Base-by-base conservation (phyloP, 2,888 invertebrate species). In the Eulithis testata region DNA sequence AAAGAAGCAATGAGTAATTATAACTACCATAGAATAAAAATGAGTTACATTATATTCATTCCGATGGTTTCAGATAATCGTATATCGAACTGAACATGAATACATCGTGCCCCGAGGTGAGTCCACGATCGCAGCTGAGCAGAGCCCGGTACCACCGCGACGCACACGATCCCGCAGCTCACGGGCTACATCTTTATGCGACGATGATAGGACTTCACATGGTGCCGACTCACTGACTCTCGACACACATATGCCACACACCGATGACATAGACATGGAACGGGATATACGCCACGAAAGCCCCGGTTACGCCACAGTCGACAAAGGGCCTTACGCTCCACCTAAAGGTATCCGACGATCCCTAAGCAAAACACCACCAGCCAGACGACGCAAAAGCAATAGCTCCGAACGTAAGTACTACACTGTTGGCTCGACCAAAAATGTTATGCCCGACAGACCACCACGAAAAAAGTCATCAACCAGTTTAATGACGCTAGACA, bases 261-360 rank as follows among this genome's bases (percentile, higher is more conserved):
- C 76, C 11, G 88, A 86, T 58, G 85, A 86, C 9, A 73, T 82
- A 2, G 90, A 91, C 43, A 71, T 86, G 4, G 89, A 87, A 21
- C 88, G 89, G 68, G 82, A 85, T 50, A 87, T 89, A 51, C 91
- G 94, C 8, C 92, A 87, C 14, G 93, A 93, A 60, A 93, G 91
- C 68, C 94, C 93, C 27, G 97, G 97, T 6, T 97, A 97, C 75
- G 96, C 97, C 11, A 94, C 96, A 37, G 96, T 97, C 52, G 96
- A 96, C 64, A 97, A 97, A 86, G 94, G 94, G 0, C 89, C 95
- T 37, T 95, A 95, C 27, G 93, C 95, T 51, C 95, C 96, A 0
- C 93, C 94, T 40, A 94, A 95, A 77, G 91, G 93, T 27, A 88
- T 92, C 60, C 91, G 94, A 74, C 93, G 94, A 65, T 92, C 94